phyloP scores from a whole-genome alignment of 37 sponge, comb jelly and placozoan genomes.

The Theonella swinhoei region DNA sequence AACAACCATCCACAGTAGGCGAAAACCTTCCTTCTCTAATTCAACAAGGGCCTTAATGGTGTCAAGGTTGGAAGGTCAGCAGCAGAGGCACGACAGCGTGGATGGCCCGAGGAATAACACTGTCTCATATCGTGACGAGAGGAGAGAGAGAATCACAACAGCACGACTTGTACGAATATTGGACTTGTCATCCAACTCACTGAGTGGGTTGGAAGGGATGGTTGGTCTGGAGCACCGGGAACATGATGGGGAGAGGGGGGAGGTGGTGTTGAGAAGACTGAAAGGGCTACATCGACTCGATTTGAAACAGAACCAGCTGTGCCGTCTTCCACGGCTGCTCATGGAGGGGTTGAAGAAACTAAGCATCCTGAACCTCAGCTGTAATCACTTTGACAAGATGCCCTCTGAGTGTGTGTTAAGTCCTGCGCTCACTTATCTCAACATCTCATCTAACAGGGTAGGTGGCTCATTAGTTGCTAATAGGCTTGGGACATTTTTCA shows the following conservation, averaged over 20 bases:
- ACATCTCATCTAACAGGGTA: slow-evolving; percentile 63
- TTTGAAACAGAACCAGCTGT: slow-evolving; percentile 61
- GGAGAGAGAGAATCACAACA: not conserved
- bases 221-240: not conserved
- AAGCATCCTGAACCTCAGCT: slow-evolving; percentile 37
- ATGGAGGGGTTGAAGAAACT: slow-evolving; percentile 57
- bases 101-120: not conserved
- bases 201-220: slow-evolving; percentile 25
- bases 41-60: not conserved
- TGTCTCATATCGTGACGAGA: not conserved
- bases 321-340: slow-evolving; percentile 22
- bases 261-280: slow-evolving; percentile 15
- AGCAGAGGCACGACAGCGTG: not conserved
- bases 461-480: no score
- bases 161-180: slow-evolving; percentile 7
- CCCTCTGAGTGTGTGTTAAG: slow-evolving; percentile 44
- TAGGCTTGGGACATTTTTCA: no score
- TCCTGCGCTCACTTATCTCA: slow-evolving; percentile 32
- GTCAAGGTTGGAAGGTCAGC: not conserved
- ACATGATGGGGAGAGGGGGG: not conserved
- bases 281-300: slow-evolving; percentile 30
- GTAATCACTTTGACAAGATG: slow-evolving; percentile 49
- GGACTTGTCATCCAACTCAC: slow-evolving; percentile 63
- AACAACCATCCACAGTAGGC: not conserved
- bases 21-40: not conserved